These are phyloP conservation scores for Labroides dimidiatus DNA, from an alignment of 2,797 vertebrate genomes.

Conservation along the genomic window DNA sequence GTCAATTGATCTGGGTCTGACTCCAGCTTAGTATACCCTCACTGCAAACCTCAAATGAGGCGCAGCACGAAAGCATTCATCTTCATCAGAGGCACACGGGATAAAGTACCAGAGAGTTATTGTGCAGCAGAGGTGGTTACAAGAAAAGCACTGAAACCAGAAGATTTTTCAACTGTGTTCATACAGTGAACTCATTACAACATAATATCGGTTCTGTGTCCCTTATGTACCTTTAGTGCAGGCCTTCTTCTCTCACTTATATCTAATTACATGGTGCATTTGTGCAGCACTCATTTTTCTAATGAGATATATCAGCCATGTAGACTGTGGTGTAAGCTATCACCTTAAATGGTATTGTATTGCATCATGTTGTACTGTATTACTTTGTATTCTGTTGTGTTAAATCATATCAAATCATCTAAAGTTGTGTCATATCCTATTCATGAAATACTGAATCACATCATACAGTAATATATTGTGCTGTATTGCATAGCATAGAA, in stretches of 20 bases:
- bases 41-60: conserved; percentile 69
- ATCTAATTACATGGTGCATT: conserved; percentile 23
- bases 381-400: background rate
- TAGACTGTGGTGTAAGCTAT: background rate
- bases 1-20: conserved; percentile 69
- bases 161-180: conserved; percentile 18
- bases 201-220: conserved; percentile 22
- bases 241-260: conserved; percentile 3
- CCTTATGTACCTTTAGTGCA: conserved; percentile 19
- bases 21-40: conserved; percentile 61
- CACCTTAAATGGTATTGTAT: background rate
- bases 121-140: conserved; percentile 34
- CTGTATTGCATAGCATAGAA: background rate
- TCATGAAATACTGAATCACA: background rate
- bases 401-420: background rate
- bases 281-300: conserved; percentile 1
- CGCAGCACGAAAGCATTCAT: conserved; percentile 64
- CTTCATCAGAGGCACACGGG: conserved; percentile 59
- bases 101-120: conserved; percentile 57
- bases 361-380: background rate
- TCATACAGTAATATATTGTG: background rate
- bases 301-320: background rate
- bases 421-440: background rate
- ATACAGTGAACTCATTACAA: conserved; percentile 35
- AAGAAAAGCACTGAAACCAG: conserved; percentile 33